Percentiles rank a stretch among this genome's conserved stretches.
phyloP scores from a whole-genome alignment of 2,888 invertebrate species.

The Pollenia griseotomentosa region DNA sequence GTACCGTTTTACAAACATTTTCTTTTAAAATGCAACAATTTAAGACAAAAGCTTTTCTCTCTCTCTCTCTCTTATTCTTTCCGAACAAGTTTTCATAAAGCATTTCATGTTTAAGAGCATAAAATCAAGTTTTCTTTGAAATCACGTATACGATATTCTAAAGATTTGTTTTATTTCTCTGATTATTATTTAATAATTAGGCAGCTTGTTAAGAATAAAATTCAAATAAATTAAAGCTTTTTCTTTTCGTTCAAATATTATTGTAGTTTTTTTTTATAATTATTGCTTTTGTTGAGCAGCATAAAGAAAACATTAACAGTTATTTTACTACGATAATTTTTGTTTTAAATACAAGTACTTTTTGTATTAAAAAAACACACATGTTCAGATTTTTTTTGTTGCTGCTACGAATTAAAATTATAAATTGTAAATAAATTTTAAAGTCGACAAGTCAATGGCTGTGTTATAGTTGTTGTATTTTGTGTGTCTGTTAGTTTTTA shows the following conservation, averaged over 20 bases:
- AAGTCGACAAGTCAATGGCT: conserved; percentile 70
- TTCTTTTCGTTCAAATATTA: not conserved
- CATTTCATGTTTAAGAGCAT: not conserved
- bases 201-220: conserved; percentile 53
- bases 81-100: not conserved
- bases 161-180: not conserved
- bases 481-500: not conserved
- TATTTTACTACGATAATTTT: conserved; percentile 59
- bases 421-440: conserved; percentile 48
- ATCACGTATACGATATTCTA: conserved; percentile 50
- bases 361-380: not conserved
- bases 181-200: not conserved
- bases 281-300: conserved; percentile 1
- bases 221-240: conserved; percentile 41
- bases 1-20: conserved; percentile 55
- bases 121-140: conserved; percentile 18
- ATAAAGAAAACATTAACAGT: conserved; percentile 49
- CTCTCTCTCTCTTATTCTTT: not conserved
- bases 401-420: conserved; percentile 25
- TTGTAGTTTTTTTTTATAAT: conserved; percentile 4
- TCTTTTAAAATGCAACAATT: conserved; percentile 2
- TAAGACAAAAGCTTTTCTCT: conserved; percentile 40
- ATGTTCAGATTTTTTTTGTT: not conserved
- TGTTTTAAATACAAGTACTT: not conserved
- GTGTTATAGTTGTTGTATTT: conserved; percentile 4